phyloP scores from a whole-genome alignment of 2,888 invertebrate species.

The Tachina fera region DNA sequence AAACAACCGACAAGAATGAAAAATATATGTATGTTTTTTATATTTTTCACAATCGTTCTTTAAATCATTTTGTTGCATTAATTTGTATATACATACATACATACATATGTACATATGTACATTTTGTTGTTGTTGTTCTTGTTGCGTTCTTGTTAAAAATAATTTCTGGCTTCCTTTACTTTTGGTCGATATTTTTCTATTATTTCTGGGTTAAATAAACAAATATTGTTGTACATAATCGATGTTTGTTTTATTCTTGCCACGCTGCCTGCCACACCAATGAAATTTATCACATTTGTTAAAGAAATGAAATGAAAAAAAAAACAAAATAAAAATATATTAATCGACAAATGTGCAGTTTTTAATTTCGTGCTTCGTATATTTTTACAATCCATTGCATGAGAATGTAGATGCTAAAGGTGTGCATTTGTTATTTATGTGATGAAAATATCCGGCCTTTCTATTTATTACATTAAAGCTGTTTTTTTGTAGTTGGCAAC shows the following conservation, averaged over 20 bases:
- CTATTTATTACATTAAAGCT: neutral
- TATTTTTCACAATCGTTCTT: constrained; percentile 16
- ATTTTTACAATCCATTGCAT: neutral
- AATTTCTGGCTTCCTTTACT: constrained; percentile 35
- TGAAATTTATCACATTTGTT: constrained; percentile 68
- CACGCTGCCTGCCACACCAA: constrained; percentile 53
- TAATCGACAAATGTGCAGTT: constrained; percentile 60
- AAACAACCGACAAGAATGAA: constrained; percentile 13
- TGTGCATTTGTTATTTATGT: neutral
- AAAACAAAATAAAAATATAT: constrained; percentile 24
- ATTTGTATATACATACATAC: neutral
- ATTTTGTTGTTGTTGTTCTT: constrained; percentile 5
- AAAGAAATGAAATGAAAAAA: constrained; percentile 26
- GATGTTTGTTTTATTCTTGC: constrained; percentile 46
- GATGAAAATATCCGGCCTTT: neutral
- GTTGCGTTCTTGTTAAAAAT: constrained; percentile 14
- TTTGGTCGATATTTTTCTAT: constrained; percentile 46
- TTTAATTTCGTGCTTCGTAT: constrained; percentile 11
- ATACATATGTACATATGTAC: neutral
- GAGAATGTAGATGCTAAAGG: neutral
- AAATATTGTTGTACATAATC: constrained; percentile 57
- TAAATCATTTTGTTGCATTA: constrained; percentile 26
- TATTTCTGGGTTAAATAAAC: constrained; percentile 70
- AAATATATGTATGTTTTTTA: neutral
- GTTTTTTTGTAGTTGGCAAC: neutral